Evolutionary conservation across 2,888 invertebrate genomes (phyloP).

Genomic region (Dryobota labecula): DNA sequence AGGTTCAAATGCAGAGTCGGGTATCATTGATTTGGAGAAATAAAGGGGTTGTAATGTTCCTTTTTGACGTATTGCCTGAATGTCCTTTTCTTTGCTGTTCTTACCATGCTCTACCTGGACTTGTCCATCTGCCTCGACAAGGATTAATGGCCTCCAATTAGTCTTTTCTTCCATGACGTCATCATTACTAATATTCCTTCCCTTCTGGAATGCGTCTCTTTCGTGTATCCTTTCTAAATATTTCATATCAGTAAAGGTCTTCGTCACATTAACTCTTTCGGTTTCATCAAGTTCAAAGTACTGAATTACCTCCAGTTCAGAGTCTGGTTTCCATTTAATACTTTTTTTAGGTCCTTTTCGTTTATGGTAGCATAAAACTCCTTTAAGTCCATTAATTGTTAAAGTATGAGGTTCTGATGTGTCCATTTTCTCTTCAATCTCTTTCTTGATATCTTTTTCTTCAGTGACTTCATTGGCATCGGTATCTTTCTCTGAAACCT

Average conservation of each 20-base stretch:
- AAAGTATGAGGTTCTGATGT: conserved; percentile 83
- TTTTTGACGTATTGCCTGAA: conserved; percentile 96
- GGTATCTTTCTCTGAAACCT: conserved; percentile 74
- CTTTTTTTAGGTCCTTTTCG: conserved; percentile 95
- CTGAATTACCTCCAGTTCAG: conserved; percentile 94
- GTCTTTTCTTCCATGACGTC: conserved; percentile 96
- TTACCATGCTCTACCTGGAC: conserved; percentile 92
- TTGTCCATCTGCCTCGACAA: conserved; percentile 92
- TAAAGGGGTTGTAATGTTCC: conserved; percentile 95
- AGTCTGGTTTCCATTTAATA: conserved; percentile 95
- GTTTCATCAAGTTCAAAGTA: conserved; percentile 99
- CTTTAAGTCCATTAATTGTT: conserved; percentile 92
- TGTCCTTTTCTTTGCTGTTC: conserved; percentile 96
- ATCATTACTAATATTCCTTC: conserved; percentile 93
- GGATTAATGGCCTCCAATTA: conserved; percentile 93
- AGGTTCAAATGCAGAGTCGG: conserved; percentile 96
- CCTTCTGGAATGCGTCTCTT: conserved; percentile 95
- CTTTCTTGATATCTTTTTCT: conserved; percentile 69
- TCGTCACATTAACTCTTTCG: conserved; percentile 98
- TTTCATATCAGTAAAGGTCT: conserved; percentile 97
- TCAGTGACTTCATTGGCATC: conserved; percentile 75
- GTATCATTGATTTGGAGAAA: conserved; percentile 95
- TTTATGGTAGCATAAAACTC: conserved; percentile 94
- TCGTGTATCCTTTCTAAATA: conserved; percentile 96
- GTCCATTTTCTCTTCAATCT: conserved; percentile 81